Evolutionary conservation across 2,797 vertebrate genomes (phyloP).

Genomic region (Muscicapa comitata): DNA sequence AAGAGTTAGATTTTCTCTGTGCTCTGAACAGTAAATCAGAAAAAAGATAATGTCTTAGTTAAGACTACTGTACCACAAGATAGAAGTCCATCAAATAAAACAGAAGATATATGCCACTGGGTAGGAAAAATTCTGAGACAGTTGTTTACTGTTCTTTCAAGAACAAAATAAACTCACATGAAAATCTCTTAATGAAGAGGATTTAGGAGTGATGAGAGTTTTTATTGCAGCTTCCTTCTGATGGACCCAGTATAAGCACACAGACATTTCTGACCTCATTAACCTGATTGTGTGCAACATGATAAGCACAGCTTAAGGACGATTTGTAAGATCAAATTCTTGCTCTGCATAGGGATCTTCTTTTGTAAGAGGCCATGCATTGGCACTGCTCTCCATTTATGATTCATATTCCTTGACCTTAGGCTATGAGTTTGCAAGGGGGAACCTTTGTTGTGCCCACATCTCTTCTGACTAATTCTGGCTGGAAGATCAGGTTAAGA

Average conservation of each 20-base stretch:
- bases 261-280: constrained; percentile 37
- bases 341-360: constrained; percentile 21
- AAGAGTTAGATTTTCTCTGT: neutral
- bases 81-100: neutral
- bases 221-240: constrained; percentile 60
- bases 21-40: neutral
- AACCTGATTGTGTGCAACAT: constrained; percentile 35
- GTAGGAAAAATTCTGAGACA: constrained; percentile 6
- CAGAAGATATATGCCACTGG: neutral
- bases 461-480: constrained; percentile 42
- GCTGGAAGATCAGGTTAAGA: constrained; percentile 55
- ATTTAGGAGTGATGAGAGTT: constrained; percentile 40
- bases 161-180: constrained; percentile 21
- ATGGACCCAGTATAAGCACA: neutral
- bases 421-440: constrained; percentile 23
- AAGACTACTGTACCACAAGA: neutral
- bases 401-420: constrained; percentile 32
- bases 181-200: constrained; percentile 46
- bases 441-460: constrained; percentile 24
- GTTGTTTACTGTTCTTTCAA: neutral
- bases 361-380: constrained; percentile 17
- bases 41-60: neutral
- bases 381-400: neutral
- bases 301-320: constrained; percentile 21
- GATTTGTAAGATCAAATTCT: constrained; percentile 38